A percentile compares a stretch with the other conserved stretches of the same genome.
Conservation (phyloP, 2,113 vertebrate genomes). For the Aldabrachelys gigantea region DNA sequence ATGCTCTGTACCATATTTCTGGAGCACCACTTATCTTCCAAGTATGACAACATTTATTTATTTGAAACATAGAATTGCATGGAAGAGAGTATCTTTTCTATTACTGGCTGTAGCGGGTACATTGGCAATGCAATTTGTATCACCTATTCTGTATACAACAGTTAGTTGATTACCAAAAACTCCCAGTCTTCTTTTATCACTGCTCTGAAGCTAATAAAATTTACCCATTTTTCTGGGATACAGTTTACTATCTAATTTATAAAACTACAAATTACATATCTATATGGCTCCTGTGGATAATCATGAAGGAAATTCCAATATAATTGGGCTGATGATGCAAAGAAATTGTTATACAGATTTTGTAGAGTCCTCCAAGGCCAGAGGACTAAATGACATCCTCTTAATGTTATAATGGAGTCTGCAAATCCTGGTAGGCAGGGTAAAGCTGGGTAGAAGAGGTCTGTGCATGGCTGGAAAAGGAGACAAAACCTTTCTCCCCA, state of each 20-base stretch:
- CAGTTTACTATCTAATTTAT: not conserved
- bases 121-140: not conserved
- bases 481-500: not conserved
- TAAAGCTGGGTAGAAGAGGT: not conserved
- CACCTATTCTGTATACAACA: not conserved
- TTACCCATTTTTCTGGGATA: not conserved
- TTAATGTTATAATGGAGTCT: not conserved
- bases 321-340: not conserved
- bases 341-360: not conserved
- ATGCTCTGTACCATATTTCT: not conserved
- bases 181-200: accelerated
- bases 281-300: not conserved
- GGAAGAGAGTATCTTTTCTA: not conserved
- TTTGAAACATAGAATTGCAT: not conserved
- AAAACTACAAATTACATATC: not conserved
- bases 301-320: not conserved
- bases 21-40: constrained; percentile 19
- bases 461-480: not conserved
- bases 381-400: not conserved
- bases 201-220: not conserved
- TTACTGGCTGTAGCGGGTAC: not conserved
- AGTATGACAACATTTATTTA: not conserved
- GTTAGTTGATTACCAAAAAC: not conserved
- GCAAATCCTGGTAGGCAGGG: not conserved
- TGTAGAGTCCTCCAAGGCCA: not conserved